These are phyloP conservation scores for Balanococcus diminutus DNA, from an alignment of 2,888 invertebrate genomes.

Conservation along the genomic window DNA sequence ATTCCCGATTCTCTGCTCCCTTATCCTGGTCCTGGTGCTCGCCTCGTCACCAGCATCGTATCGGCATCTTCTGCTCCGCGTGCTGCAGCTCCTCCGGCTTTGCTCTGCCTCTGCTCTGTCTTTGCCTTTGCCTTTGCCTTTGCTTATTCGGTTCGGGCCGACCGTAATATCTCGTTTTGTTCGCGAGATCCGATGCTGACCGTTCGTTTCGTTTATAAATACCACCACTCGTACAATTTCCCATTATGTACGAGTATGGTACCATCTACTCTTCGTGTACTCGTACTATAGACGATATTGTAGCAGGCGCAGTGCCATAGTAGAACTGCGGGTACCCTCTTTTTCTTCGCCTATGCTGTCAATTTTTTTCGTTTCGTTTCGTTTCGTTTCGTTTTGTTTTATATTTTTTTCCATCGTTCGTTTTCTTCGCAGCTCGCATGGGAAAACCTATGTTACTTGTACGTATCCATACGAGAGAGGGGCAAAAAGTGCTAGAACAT, in stretches of 20 bases:
- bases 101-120: neutral
- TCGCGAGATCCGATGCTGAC: conserved; percentile 3
- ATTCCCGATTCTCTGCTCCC: conserved; percentile 22
- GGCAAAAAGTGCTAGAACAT: neutral
- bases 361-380: conserved; percentile 9
- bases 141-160: neutral
- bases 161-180: conserved; percentile 18
- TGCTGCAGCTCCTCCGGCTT: neutral
- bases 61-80: neutral
- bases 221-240: neutral
- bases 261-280: neutral
- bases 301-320: neutral
- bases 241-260: neutral
- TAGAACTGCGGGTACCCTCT: conserved; percentile 14
- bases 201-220: conserved; percentile 26
- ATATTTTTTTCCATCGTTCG: neutral
- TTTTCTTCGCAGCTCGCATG: neutral
- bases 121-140: neutral
- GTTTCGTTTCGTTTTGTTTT: neutral
- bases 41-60: neutral
- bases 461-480: no score
- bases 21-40: no score
- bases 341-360: conserved; percentile 35
- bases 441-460: neutral
- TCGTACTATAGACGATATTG: neutral